These are phyloP conservation scores for Sylvietta virens DNA, from an alignment of 2,113 vertebrate genomes.

Conservation along the genomic window DNA sequence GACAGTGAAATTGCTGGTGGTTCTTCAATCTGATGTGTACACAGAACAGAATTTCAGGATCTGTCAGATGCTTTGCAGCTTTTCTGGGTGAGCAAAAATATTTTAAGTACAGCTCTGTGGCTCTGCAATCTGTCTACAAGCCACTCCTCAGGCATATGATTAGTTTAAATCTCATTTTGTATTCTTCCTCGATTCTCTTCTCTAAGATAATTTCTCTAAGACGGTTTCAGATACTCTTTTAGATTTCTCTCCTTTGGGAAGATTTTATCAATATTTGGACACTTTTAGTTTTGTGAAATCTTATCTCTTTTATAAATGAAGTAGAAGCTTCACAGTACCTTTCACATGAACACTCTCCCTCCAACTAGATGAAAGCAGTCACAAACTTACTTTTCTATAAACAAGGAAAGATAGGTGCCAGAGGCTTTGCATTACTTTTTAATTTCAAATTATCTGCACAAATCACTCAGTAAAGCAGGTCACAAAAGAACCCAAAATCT, in stretches of 20 bases:
- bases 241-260: neutral
- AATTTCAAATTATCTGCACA: neutral
- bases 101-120: neutral
- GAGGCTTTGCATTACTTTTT: neutral
- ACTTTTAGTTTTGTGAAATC: neutral
- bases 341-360: neutral
- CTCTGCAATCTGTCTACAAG: neutral
- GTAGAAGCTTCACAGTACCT: neutral
- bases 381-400: neutral
- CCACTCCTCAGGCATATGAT: neutral
- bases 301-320: neutral
- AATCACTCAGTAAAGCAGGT: neutral
- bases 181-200: neutral
- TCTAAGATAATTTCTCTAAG: neutral
- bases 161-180: neutral
- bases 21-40: neutral
- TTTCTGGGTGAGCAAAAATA: neutral
- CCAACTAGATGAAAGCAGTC: neutral
- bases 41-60: neutral
- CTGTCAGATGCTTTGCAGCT: neutral
- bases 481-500: neutral
- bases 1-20: neutral
- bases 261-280: neutral
- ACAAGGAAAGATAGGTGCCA: neutral
- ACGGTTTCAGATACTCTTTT: neutral